Conservation (phyloP, 2,113 vertebrate species). For the Mustelus asterias region DNA sequence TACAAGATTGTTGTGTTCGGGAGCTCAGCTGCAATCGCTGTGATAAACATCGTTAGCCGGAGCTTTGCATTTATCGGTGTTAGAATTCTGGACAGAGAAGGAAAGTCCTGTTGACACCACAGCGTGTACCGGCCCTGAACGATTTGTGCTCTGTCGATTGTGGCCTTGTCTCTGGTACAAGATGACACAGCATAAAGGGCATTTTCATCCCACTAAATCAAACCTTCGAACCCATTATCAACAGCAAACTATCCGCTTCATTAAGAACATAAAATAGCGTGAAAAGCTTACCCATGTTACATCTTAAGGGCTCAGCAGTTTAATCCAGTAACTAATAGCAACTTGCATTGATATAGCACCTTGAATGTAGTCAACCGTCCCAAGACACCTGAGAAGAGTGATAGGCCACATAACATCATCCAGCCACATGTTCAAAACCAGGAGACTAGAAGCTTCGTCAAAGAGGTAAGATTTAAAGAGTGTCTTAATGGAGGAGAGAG, state of each 20-base stretch:
- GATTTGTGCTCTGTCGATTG: not conserved
- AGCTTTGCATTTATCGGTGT: not conserved
- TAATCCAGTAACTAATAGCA: not conserved
- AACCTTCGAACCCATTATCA: not conserved
- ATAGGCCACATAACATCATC: not conserved
- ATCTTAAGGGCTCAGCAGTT: not conserved
- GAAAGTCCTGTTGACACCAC: not conserved
- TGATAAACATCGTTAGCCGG: too few relatives aligned
- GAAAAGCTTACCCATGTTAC: not conserved
- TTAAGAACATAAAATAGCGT: not conserved
- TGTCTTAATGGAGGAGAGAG: not conserved
- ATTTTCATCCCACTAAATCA: not conserved
- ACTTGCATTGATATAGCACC: not conserved
- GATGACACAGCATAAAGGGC: not conserved
- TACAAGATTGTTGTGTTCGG: too few relatives aligned
- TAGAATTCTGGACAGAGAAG: not conserved
- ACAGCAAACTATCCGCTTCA: not conserved
- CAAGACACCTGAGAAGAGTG: not conserved
- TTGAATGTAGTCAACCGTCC: not conserved
- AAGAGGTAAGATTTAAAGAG: not conserved
- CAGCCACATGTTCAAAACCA: not conserved
- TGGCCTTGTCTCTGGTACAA: not conserved
- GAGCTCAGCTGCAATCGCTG: too few relatives aligned
- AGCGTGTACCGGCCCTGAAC: not conserved
- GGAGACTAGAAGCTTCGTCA: not conserved